Evolutionary conservation across 2,888 invertebrate genomes (phyloP), one percentile per base, ranked within the genome.

Genomic region (Lithophane leautieri): DNA sequence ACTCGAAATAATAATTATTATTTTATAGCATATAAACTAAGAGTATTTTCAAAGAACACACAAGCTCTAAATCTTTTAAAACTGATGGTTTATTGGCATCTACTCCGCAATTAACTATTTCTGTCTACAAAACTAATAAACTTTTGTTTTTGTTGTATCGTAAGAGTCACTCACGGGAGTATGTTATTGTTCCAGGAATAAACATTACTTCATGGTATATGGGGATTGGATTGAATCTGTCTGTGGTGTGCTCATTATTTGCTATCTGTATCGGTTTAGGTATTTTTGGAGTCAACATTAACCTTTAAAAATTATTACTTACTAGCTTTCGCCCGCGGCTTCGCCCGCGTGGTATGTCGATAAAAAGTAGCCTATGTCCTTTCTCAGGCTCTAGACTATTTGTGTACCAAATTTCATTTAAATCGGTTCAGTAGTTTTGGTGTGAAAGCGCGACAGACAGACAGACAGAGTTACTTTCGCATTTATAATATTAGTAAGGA

Each of bases 121-220:
- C 73, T 67, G 85, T 78, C 73, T 71, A 65, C 73, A 16, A 63
- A 70, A 75, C 81, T 63, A 70, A 84, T 84, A 84, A 82, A 82
- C 62, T 74, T 77, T 72, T 62, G 52, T 71, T 82, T 84, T 82
- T 74, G 73, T 82, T 77, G 44, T 73, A 82, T 70, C 61, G 58
- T 77, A 61, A 77, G 68, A 85, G 78, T 83, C 77, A 73, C 68
- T 84, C 61, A 68, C 58, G 40, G 50, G 65, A 72, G 70, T 69
- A 60, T 69, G 61, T 71, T 81, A 81, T 82, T 84, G 76, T 79
- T 83, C 66, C 62, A 54, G 34, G 25, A 70, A 84, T 81, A 81
- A 73, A 81, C 40, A 73, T 73, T 69, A 80, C 69, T 58, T 40
- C 80, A 69, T 68, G 28, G n/a, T 52, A 19, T 52, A 56, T 52